phyloP scores from a whole-genome alignment of 2,888 invertebrate species.

The Tipula lateralis region DNA sequence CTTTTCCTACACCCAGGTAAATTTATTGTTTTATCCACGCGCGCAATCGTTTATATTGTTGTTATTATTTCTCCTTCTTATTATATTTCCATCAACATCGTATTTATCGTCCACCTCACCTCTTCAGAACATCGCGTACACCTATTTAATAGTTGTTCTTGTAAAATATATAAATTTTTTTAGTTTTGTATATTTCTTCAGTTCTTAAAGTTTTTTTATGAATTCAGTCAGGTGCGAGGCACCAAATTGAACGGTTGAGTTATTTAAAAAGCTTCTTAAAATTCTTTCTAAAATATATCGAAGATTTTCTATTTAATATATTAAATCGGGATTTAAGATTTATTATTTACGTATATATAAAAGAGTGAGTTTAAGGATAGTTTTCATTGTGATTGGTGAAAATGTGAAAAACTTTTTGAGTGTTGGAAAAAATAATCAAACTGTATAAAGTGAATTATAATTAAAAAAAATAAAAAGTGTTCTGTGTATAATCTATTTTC shows the following conservation, averaged over 20 bases:
- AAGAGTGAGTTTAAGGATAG: not conserved
- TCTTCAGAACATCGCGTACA: slow-evolving; percentile 25
- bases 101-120: slow-evolving; percentile 27
- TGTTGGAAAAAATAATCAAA: no score
- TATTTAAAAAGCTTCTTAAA: not conserved
- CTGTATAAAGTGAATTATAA: not conserved
- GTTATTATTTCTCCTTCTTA: slow-evolving; percentile 38
- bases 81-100: not conserved
- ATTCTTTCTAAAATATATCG: not conserved
- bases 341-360: no score
- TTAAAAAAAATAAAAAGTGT: no score
- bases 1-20: slow-evolving; percentile 26
- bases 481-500: not conserved
- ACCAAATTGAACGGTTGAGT: slow-evolving; percentile 47
- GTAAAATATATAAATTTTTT: not conserved
- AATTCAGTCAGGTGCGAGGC: slow-evolving; percentile 51
- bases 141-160: not conserved
- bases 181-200: slow-evolving; percentile 7
- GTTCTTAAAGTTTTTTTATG: slow-evolving; percentile 35
- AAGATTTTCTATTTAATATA: slow-evolving; percentile 11
- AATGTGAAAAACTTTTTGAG: not conserved
- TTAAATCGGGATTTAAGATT: not conserved
- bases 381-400: not conserved
- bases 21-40: slow-evolving; percentile 26
- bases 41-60: not conserved